A percentile compares a stretch with the other conserved stretches of the same genome.
These are phyloP conservation scores for Thymelicus acteon DNA, from an alignment of 2,888 invertebrate species.

Conservation along the genomic window DNA sequence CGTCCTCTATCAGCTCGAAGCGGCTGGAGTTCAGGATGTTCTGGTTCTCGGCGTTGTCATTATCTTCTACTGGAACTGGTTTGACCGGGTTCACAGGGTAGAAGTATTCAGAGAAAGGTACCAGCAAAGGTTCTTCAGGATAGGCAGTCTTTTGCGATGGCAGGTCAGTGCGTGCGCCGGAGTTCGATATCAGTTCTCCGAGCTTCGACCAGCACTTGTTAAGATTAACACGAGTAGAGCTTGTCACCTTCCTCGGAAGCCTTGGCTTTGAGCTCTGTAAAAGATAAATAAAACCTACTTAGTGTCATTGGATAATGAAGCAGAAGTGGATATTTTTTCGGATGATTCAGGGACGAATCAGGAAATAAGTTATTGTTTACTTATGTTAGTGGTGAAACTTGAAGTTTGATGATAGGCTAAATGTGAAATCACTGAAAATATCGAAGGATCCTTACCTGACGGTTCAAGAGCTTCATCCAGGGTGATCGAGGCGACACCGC, in stretches of 20 bases:
- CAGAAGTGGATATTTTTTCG: not conserved
- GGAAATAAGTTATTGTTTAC: not conserved
- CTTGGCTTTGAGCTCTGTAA: slow-evolving; percentile 84
- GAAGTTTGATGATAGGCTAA: not conserved
- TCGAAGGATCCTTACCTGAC: slow-evolving; percentile 77
- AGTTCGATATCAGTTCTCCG: slow-evolving; percentile 82
- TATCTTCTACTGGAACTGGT: slow-evolving; percentile 71
- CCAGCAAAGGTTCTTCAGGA: slow-evolving; percentile 71
- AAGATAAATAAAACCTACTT: slow-evolving; percentile 52
- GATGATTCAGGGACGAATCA: too few relatives aligned
- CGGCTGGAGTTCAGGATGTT: slow-evolving; percentile 72
- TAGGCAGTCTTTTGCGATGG: slow-evolving; percentile 79
- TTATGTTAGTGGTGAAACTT: too few relatives aligned
- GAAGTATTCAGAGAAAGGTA: slow-evolving; percentile 75
- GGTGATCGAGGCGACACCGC: slow-evolving; percentile 80
- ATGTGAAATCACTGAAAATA: not conserved
- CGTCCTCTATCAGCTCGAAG: slow-evolving; percentile 69
- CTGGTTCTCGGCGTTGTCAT: slow-evolving; percentile 78
- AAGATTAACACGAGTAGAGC: slow-evolving; percentile 86
- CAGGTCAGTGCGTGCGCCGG: slow-evolving; percentile 74
- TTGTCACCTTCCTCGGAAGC: slow-evolving; percentile 83
- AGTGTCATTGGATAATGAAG: not conserved
- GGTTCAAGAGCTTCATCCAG: slow-evolving; percentile 83
- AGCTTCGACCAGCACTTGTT: slow-evolving; percentile 88
- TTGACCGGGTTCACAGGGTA: slow-evolving; percentile 73